phyloP scores from a whole-genome alignment of 2,113 vertebrate genomes.

The Macquaria ambigua region DNA sequence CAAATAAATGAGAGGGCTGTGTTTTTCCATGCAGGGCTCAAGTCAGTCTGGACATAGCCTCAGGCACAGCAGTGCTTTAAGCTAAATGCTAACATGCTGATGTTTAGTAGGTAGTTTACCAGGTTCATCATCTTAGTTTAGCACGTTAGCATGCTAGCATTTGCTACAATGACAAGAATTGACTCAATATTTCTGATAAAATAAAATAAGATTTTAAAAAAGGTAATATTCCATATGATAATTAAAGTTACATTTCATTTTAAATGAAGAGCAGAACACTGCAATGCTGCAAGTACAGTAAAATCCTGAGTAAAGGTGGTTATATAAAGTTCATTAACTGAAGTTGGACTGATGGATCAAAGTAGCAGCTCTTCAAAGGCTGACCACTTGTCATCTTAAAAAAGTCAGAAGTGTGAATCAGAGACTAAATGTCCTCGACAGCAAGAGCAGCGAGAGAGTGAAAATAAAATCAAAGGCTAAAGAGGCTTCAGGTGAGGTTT shows the following conservation, averaged over 20 bases:
- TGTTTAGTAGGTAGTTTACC: not conserved
- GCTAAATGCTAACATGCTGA: not conserved
- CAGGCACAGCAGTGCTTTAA: not conserved
- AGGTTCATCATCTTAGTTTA: not conserved
- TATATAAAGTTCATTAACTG: constrained; percentile 18
- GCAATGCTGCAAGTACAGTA: not conserved
- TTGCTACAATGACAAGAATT: not conserved
- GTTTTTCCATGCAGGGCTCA: not conserved
- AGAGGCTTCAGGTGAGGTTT: constrained; percentile 3
- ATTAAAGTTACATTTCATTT: not conserved
- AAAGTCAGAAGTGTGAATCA: constrained; percentile 37
- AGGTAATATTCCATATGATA: not conserved
- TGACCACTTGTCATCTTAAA: constrained; percentile 35
- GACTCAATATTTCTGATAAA: not conserved
- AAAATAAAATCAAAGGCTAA: constrained; percentile 47
- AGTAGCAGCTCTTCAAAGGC: constrained; percentile 48
- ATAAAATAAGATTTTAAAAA: not conserved
- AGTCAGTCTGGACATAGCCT: not conserved
- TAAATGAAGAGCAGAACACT: not conserved
- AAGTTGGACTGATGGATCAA: constrained; percentile 31
- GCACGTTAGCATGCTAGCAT: not conserved
- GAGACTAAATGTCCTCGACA: constrained; percentile 39
- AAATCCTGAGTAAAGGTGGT: not conserved
- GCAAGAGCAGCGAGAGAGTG: not conserved
- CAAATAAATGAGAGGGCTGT: too few species aligned